Evolutionary conservation across 2,888 invertebrate species (phyloP).

Genomic region (Palloptera scutellata): DNA sequence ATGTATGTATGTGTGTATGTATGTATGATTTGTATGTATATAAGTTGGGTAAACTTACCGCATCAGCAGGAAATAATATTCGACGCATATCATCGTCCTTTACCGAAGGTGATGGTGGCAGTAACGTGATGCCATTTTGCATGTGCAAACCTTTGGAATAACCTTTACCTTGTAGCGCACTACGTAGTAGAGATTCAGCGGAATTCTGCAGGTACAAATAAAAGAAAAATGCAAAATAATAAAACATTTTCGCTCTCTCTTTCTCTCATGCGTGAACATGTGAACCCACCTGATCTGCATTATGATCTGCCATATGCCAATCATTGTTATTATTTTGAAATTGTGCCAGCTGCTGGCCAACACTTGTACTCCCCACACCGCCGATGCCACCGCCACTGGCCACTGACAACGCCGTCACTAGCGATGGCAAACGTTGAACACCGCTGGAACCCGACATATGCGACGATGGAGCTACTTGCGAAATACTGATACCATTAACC

Average conservation of each 20-base stretch:
- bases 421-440: slow-evolving; percentile 52
- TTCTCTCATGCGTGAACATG: no score
- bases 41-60: slow-evolving; percentile 50
- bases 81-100: slow-evolving; percentile 70
- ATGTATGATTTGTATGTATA: no score
- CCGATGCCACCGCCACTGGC: slow-evolving; percentile 41
- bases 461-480: slow-evolving; percentile 40
- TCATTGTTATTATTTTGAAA: slow-evolving; percentile 79
- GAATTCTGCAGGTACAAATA: slow-evolving; percentile 53
- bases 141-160: slow-evolving; percentile 62
- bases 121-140: slow-evolving; percentile 60
- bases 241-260: no score
- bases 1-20: no score
- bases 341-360: slow-evolving; percentile 67
- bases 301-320: slow-evolving; percentile 82
- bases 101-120: slow-evolving; percentile 64
- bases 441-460: slow-evolving; percentile 39
- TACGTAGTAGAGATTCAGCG: slow-evolving; percentile 79
- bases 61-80: slow-evolving; percentile 66
- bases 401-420: slow-evolving; percentile 55
- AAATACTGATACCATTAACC: slow-evolving; percentile 38
- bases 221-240: not conserved
- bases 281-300: slow-evolving; percentile 66
- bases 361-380: slow-evolving; percentile 42
- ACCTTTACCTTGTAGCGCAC: slow-evolving; percentile 84